These are phyloP conservation scores for Magallana gigas DNA, from an alignment of 1,140 invertebrate genomes.

Conservation along the genomic window DNA sequence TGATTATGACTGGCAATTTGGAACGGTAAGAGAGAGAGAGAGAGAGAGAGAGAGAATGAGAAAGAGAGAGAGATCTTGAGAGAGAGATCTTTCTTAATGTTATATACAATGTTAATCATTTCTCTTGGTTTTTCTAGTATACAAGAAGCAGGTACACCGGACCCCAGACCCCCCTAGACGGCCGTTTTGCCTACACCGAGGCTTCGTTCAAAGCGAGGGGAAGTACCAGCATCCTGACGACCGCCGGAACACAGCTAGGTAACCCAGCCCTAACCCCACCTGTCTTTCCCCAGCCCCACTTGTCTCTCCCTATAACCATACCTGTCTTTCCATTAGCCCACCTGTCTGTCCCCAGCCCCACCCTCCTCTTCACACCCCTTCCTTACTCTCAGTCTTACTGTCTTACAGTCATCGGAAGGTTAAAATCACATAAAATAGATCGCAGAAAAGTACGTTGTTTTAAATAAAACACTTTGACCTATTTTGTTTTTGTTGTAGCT, in stretches of 20 bases:
- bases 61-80: too few species aligned
- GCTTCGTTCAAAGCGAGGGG: not conserved
- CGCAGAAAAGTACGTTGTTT: too few species aligned
- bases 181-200: not conserved
- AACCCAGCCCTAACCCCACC: not conserved
- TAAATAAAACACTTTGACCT: too few species aligned
- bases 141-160: not conserved
- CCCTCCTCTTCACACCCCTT: too few species aligned
- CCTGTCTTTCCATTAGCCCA: too few species aligned
- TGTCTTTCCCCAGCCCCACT: too few species aligned
- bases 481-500: not conserved
- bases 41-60: too few species aligned
- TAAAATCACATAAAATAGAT: too few species aligned
- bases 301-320: too few species aligned
- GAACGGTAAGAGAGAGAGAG: not conserved
- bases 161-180: not conserved
- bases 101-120: not conserved
- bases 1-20: not conserved
- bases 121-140: not conserved
- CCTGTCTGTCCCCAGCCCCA: too few species aligned
- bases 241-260: not conserved
- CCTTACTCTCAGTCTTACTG: too few species aligned
- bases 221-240: not conserved
- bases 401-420: too few species aligned
- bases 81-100: not conserved